phyloP scores from a whole-genome alignment of 2,797 vertebrate species.

The Rhinogobio ventralis region DNA sequence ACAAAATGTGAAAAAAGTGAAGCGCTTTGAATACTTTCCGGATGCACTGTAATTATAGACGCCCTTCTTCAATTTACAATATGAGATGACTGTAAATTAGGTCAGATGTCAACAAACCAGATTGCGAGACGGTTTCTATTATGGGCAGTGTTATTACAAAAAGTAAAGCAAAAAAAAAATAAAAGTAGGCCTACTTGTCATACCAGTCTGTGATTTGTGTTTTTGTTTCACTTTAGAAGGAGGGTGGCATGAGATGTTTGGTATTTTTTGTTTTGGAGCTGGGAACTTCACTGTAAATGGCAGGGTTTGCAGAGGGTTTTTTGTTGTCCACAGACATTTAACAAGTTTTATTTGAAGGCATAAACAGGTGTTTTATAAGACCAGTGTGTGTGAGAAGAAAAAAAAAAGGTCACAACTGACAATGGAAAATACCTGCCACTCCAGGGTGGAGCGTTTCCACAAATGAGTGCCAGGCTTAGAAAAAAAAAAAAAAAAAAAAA shows the following conservation, averaged over 20 bases:
- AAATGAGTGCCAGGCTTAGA: not conserved
- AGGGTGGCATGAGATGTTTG: not conserved
- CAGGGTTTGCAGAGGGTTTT: not conserved
- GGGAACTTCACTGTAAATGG: not conserved
- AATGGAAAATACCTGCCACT: constrained; percentile 27
- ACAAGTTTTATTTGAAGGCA: not conserved
- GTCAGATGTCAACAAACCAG: not conserved
- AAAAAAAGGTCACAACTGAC: not conserved
- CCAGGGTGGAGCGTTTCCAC: constrained; percentile 7
- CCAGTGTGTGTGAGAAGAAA: not conserved
- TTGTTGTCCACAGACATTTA: not conserved
- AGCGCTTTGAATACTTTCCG: no score
- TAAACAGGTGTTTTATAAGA: not conserved
- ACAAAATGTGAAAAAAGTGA: no score
- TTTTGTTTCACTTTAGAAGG: not conserved
- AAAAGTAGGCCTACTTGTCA: not conserved
- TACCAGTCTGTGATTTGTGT: not conserved
- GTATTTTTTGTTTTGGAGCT: not conserved
- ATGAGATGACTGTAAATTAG: not conserved
- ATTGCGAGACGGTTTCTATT: not conserved
- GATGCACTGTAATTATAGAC: not conserved
- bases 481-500: no score
- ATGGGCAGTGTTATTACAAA: not conserved
- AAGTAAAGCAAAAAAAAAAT: not conserved
- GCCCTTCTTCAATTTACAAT: not conserved